phyloP scores from a whole-genome alignment of 2,113 vertebrate genomes.

The Crypturellus undulatus region DNA sequence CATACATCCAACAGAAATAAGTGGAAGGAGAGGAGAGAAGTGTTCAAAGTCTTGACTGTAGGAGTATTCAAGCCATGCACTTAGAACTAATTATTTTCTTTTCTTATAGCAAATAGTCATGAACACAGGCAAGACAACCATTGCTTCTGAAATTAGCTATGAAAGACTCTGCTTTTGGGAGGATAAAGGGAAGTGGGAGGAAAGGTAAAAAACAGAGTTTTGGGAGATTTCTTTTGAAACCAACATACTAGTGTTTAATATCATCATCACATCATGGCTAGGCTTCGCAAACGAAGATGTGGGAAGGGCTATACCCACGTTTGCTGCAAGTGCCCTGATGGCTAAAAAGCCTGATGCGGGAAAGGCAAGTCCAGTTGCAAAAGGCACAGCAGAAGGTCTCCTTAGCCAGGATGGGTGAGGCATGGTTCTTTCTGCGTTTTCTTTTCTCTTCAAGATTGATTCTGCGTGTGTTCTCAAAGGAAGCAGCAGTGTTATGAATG shows the following conservation, averaged over 20 bases:
- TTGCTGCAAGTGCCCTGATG: too few species aligned
- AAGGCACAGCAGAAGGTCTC: too few species aligned
- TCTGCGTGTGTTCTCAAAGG: too few species aligned
- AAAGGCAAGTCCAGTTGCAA: too few species aligned
- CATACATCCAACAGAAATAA: background rate
- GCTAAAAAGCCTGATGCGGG: too few species aligned
- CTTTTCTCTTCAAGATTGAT: too few species aligned
- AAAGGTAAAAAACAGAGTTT: background rate
- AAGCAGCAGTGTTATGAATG: too few species aligned
- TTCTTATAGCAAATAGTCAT: background rate
- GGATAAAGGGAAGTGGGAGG: fast-evolving
- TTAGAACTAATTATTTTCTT: background rate
- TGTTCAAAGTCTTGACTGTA: background rate
- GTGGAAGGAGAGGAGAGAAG: background rate
- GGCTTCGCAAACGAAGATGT: too few species aligned
- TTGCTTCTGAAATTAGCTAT: background rate
- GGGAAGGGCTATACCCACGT: too few species aligned
- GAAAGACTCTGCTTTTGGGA: background rate
- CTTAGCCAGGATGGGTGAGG: too few species aligned
- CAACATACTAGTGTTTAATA: background rate
- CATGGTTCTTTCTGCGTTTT: too few species aligned
- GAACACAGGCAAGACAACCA: background rate
- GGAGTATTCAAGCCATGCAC: background rate
- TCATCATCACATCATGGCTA: too few species aligned
- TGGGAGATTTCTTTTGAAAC: background rate